Conservation (phyloP, 2,113 vertebrate species). For the Rhabdomys dilectus region DNA sequence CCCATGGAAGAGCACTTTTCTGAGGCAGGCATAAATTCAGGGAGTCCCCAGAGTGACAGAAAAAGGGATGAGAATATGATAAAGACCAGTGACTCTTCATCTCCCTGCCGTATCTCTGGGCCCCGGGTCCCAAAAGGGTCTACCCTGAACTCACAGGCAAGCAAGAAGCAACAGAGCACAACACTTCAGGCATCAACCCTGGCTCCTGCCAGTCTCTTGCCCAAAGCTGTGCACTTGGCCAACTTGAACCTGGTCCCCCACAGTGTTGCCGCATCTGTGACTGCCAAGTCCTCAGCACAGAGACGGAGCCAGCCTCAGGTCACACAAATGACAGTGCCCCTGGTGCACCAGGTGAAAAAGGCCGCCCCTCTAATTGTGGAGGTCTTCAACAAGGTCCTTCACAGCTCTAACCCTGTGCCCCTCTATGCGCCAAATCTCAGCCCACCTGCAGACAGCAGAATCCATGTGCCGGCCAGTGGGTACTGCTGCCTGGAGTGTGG, state of each 20-base stretch:
- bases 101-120: slow-evolving; percentile 81
- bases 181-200: slow-evolving; percentile 61
- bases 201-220: slow-evolving; percentile 90
- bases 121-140: slow-evolving; percentile 81
- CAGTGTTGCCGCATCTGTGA: slow-evolving; percentile 94
- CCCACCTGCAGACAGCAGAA: slow-evolving; percentile 91
- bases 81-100: slow-evolving; percentile 56
- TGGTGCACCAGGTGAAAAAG: slow-evolving; percentile 96
- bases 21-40: slow-evolving; percentile 12
- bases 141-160: slow-evolving; percentile 71
- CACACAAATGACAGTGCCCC: slow-evolving; percentile 91
- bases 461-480: slow-evolving; percentile 93
- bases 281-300: slow-evolving; percentile 88
- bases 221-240: slow-evolving; percentile 97
- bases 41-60: slow-evolving; percentile 79
- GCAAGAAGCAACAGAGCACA: slow-evolving; percentile 84
- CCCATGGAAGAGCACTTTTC: slow-evolving; percentile 49
- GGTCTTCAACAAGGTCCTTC: slow-evolving; percentile 93
- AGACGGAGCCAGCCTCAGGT: slow-evolving; percentile 87
- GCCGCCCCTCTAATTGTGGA: slow-evolving; percentile 89
- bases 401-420: slow-evolving; percentile 94
- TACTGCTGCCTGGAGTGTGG: slow-evolving; percentile 97
- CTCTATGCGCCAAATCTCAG: slow-evolving; percentile 94
- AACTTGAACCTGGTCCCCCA: slow-evolving; percentile 98
- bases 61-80: slow-evolving; percentile 74